Percentiles rank a stretch among this genome's conserved stretches.
Evolutionary conservation across 1,140 invertebrate genomes (phyloP).

Genomic region (Saccostrea echinata): DNA sequence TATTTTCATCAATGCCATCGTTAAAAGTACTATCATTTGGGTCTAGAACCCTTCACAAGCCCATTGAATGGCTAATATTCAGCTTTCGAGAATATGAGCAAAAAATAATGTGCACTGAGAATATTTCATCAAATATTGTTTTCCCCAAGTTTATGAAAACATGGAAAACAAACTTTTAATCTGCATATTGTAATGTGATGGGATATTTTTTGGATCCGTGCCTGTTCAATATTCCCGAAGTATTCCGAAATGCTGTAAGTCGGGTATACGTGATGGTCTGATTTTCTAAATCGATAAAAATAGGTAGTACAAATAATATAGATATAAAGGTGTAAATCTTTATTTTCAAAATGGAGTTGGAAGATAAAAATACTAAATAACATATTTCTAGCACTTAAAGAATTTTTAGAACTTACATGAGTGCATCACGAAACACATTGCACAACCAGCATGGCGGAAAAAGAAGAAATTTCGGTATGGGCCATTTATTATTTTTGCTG

Average conservation of each 20-base stretch:
- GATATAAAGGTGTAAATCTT: not conserved
- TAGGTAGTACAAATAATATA: not conserved
- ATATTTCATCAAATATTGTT: too few relatives aligned
- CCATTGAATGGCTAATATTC: too few relatives aligned
- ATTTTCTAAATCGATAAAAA: not conserved
- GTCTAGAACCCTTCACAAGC: too few relatives aligned
- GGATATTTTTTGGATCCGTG: not conserved
- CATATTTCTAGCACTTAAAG: not conserved
- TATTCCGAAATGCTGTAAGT: conserved; percentile 7
- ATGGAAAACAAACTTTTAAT: too few relatives aligned
- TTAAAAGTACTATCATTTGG: too few relatives aligned
- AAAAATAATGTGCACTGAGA: too few relatives aligned
- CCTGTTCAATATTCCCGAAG: not conserved
- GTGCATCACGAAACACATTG: conserved; percentile 48
- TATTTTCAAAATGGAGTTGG: not conserved
- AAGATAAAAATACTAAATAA: not conserved
- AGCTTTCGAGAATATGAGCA: too few relatives aligned
- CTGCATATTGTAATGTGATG: too few relatives aligned
- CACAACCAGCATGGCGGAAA: conserved; percentile 78
- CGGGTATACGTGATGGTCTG: not conserved
- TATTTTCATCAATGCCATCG: too few relatives aligned
- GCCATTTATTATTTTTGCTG: conserved; percentile 26
- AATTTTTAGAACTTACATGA: not conserved
- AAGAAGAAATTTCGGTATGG: conserved; percentile 74
- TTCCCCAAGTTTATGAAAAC: too few relatives aligned